Conservation (phyloP, 2,113 vertebrate species). For the Cromileptes altivelis region DNA sequence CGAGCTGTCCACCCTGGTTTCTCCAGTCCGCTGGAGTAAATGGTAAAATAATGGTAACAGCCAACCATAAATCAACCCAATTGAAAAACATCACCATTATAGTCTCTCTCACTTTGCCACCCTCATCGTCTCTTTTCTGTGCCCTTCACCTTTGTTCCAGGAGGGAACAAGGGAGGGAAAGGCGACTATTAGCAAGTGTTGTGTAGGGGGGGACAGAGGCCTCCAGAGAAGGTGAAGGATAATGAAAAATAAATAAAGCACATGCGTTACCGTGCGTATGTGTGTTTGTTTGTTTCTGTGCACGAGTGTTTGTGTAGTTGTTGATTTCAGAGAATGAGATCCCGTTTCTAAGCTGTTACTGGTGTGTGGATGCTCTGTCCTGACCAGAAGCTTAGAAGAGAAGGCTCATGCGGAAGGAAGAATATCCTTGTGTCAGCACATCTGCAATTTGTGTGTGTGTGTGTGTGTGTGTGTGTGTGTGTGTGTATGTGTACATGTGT, state of each 20-base stretch:
- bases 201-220: slow-evolving; percentile 20
- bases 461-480: slow-evolving; percentile 21
- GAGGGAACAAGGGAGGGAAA: slow-evolving; percentile 50
- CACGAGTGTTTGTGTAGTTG: slow-evolving; percentile 25
- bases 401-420: slow-evolving; percentile 58
- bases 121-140: slow-evolving; percentile 62
- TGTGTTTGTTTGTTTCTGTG: slow-evolving; percentile 2
- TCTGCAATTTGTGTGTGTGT: slow-evolving; percentile 54
- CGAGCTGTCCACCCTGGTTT: slow-evolving; percentile 58
- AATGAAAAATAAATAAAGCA: slow-evolving; percentile 35
- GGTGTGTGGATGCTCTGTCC: slow-evolving; percentile 51
- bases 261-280: not conserved
- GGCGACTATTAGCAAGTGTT: slow-evolving; percentile 40
- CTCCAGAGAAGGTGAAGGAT: slow-evolving; percentile 44
- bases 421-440: slow-evolving; percentile 79
- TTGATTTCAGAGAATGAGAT: slow-evolving; percentile 21
- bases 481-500: slow-evolving; percentile 46
- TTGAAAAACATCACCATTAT: slow-evolving; percentile 77
- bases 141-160: slow-evolving; percentile 79
- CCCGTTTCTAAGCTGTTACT: slow-evolving; percentile 43
- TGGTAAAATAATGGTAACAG: slow-evolving; percentile 75
- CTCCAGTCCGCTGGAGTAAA: slow-evolving; percentile 60
- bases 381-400: slow-evolving; percentile 72
- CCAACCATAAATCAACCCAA: slow-evolving; percentile 78
- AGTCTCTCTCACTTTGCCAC: slow-evolving; percentile 50